Percentiles rank a stretch among this genome's conserved stretches.
These are phyloP conservation scores for Teleiodes luculella DNA, from an alignment of 2,888 invertebrate genomes.

Conservation along the genomic window DNA sequence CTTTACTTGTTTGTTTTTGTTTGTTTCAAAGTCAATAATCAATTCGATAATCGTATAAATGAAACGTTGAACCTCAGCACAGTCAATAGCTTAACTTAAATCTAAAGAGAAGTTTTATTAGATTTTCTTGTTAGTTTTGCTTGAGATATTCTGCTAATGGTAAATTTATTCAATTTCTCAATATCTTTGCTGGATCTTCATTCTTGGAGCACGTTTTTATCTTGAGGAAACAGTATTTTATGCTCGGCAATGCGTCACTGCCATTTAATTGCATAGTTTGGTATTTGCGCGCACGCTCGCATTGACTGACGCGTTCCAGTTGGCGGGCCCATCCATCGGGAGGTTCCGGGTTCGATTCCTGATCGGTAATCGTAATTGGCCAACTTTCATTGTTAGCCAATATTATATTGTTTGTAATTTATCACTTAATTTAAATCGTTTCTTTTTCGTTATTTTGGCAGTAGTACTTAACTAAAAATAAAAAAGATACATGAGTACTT, in stretches of 20 bases:
- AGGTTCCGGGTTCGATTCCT: conserved; percentile 9
- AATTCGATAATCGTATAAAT: no score
- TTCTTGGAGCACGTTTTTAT: conserved; percentile 7
- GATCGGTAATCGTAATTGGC: background rate
- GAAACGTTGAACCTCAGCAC: no score
- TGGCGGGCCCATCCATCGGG: background rate
- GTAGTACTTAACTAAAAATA: no score
- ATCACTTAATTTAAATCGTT: no score
- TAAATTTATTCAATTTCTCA: conserved; percentile 3
- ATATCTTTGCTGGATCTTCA: conserved; percentile 4
- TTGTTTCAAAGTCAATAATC: no score
- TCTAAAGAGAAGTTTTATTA: background rate
- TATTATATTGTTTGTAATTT: background rate
- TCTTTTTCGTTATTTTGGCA: no score
- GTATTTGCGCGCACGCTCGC: conserved; percentile 8
- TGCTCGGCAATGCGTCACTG: conserved; percentile 13
- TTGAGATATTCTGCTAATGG: background rate
- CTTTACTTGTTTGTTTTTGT: no score
- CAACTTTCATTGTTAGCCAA: background rate
- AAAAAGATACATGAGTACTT: no score
- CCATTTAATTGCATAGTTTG: conserved; percentile 12
- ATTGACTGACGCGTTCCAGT: conserved; percentile 1
- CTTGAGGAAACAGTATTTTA: conserved; percentile 11
- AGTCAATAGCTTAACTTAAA: no score
- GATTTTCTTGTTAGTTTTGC: background rate